A percentile compares a stretch with the other conserved stretches of the same genome.
These are phyloP conservation scores for Chymomyza amoena DNA, from an alignment of 2,888 invertebrate genomes.

Conservation along the genomic window DNA sequence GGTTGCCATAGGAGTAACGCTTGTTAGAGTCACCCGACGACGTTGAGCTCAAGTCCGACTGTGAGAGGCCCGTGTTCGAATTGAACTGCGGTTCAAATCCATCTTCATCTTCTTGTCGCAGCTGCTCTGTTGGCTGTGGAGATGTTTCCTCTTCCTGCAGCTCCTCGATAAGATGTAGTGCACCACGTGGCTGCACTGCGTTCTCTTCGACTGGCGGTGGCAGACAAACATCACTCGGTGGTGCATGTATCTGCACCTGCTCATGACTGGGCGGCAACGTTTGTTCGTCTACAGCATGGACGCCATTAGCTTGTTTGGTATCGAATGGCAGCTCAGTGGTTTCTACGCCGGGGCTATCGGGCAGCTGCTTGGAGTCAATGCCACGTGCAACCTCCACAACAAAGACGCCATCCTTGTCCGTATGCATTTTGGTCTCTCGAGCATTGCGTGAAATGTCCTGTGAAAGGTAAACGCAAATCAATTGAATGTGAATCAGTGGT, in stretches of 20 bases:
- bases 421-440: slow-evolving; percentile 86
- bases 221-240: slow-evolving; percentile 55
- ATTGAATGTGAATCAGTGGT: slow-evolving; percentile 1
- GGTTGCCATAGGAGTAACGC: slow-evolving; percentile 89
- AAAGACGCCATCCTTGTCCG: slow-evolving; percentile 86
- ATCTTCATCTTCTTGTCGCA: not conserved
- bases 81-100: slow-evolving; percentile 78
- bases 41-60: slow-evolving; percentile 87
- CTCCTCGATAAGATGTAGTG: slow-evolving; percentile 75
- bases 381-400: slow-evolving; percentile 84
- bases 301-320: slow-evolving; percentile 34
- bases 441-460: slow-evolving; percentile 86
- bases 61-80: slow-evolving; percentile 88
- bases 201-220: slow-evolving; percentile 55
- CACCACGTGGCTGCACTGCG: slow-evolving; percentile 56
- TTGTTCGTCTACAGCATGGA: slow-evolving; percentile 72
- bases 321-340: slow-evolving; percentile 76
- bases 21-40: slow-evolving; percentile 86
- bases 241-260: slow-evolving; percentile 79
- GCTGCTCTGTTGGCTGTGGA: slow-evolving; percentile 21
- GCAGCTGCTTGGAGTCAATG: slow-evolving; percentile 78
- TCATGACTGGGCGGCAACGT: slow-evolving; percentile 66
- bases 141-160: slow-evolving; percentile 49
- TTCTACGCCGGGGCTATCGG: slow-evolving; percentile 60
- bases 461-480: slow-evolving; percentile 2